Evolutionary conservation across 2,113 vertebrate species (phyloP), one percentile per base, ranked within the genome.

Genomic region (Cheilinus undulatus): DNA sequence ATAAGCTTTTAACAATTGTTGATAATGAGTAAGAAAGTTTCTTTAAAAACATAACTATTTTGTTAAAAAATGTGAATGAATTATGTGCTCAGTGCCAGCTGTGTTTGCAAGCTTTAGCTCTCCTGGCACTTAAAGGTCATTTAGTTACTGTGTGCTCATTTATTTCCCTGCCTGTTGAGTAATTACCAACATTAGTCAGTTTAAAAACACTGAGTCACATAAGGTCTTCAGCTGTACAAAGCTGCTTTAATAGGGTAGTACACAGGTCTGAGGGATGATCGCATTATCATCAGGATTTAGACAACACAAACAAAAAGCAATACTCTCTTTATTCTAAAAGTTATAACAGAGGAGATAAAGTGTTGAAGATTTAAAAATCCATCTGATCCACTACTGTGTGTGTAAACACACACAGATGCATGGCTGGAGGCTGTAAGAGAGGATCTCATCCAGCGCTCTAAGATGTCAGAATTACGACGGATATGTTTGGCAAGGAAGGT

Each of bases 81-180:
- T 11, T 11, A 36, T 2, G n/a, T n/a, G n/a, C n/a, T n/a, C n/a
- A n/a, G 0, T 1, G 22, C 3, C 2, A 17, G 30, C 22, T 27
- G 34, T 42, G 3, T 24, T 63, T 43, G 23, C 49, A 24, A 63
- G 32, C 8, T 32, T 17, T 27, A 43, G 51, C 52, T 43, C 6
- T n/a, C 7, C 11, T 1, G 4, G 6, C 2, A 43, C 26, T 32
- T 2, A 66, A 66, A 43, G 30, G 4, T 26, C 3, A 45, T 46
- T 46, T 43, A 40, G 30, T 52, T 40, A 13, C 40, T 52, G 5
- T 61, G 48, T 53, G 38, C 64, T 28, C 7, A 23, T 54, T 43
- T 32, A 23, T 54, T 45, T 45, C 13, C 19, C 36, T 54, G 22
- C 5, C 14, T 22, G 22, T 2, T 42, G 34, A 27, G 24, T 28